A percentile compares a stretch with the other conserved stretches of the same genome.
Evolutionary conservation across 2,888 invertebrate genomes (phyloP).

Genomic region (Caprella mutica): DNA sequence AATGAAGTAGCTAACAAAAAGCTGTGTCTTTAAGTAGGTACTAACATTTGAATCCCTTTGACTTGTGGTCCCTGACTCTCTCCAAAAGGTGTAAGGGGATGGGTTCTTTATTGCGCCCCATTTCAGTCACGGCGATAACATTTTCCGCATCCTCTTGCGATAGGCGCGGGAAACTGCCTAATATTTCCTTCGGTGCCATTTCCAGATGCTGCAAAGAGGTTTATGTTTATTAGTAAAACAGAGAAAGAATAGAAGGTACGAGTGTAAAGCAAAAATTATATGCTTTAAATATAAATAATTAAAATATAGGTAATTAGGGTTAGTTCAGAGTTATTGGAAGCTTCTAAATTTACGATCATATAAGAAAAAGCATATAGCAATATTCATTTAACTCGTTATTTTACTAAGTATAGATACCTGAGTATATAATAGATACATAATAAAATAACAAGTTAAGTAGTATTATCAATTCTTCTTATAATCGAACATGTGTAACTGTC

Average conservation of each 20-base stretch:
- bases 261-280: neutral
- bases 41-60: constrained; percentile 32
- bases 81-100: constrained; percentile 22
- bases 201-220: constrained; percentile 58
- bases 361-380: too few species aligned
- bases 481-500: too few species aligned
- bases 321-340: too few species aligned
- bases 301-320: too few species aligned
- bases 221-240: neutral
- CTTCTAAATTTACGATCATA: too few species aligned
- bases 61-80: constrained; percentile 20
- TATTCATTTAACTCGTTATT: too few species aligned
- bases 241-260: neutral
- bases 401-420: too few species aligned
- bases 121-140: constrained; percentile 25
- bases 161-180: constrained; percentile 76
- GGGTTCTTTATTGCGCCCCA: constrained; percentile 21
- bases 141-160: constrained; percentile 41
- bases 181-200: constrained; percentile 78
- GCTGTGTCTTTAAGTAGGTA: too few species aligned
- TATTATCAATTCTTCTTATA: neutral
- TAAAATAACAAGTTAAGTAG: neutral
- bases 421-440: too few species aligned
- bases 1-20: too few species aligned
- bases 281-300: too few species aligned